A percentile compares a stretch with the other conserved stretches of the same genome.
phyloP scores from a whole-genome alignment of 2,797 vertebrate species.

The Botia almorhae region DNA sequence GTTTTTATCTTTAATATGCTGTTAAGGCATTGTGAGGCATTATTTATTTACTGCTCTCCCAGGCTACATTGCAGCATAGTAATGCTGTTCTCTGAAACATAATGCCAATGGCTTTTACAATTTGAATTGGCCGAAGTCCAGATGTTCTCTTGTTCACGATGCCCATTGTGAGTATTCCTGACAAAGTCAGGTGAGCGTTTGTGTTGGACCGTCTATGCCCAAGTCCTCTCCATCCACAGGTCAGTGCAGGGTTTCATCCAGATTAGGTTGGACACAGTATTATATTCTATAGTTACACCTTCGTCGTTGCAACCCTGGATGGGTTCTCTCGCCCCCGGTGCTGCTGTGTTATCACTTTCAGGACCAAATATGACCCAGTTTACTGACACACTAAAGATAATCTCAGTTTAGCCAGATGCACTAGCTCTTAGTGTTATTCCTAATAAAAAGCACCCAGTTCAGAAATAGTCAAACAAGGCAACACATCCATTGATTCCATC shows the following conservation, averaged over 20 bases:
- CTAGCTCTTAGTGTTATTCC: slow-evolving; percentile 38
- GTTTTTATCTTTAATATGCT: neutral
- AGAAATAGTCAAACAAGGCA: neutral
- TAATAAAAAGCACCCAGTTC: neutral
- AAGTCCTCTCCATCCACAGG: slow-evolving; percentile 36
- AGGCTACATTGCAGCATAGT: neutral
- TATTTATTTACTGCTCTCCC: neutral
- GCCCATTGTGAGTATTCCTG: neutral
- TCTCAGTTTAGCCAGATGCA: slow-evolving; percentile 51
- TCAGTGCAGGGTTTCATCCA: slow-evolving; percentile 50
- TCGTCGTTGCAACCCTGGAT: neutral
- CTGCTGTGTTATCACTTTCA: slow-evolving; percentile 62
- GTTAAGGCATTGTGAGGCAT: neutral
- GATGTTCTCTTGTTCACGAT: neutral
- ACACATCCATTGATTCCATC: neutral
- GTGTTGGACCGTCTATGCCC: slow-evolving; percentile 30
- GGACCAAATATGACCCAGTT: slow-evolving; percentile 57
- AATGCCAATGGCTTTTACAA: neutral
- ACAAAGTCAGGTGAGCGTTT: slow-evolving; percentile 12
- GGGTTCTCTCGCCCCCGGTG: slow-evolving; percentile 5
- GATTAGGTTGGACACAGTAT: slow-evolving; percentile 57
- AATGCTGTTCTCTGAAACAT: neutral
- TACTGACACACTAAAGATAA: slow-evolving; percentile 56
- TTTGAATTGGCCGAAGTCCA: slow-evolving; percentile 18
- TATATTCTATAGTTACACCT: slow-evolving; percentile 62